Evolutionary conservation across 2,888 invertebrate species (phyloP), one percentile per base, ranked within the genome.

Genomic region (Nowickia ferox): DNA sequence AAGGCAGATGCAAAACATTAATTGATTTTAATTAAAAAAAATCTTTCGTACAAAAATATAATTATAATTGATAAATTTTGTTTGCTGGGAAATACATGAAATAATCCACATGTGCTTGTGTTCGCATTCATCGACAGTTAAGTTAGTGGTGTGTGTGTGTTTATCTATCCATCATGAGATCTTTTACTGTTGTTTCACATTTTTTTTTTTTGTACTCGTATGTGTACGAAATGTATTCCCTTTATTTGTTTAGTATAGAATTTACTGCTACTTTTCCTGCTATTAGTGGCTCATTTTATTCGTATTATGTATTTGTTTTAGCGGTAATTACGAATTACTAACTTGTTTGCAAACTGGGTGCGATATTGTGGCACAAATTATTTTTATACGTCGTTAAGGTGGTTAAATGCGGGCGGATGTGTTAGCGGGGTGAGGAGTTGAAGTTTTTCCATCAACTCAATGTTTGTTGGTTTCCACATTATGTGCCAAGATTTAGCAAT

Each of bases 221-320:
- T 66, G 57, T 15, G 42, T 59, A 66, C 22, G 66, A 51, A 38
- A 44, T 61, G 57, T 38, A 38, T 75, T 81, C 59, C 46, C 17
- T 68, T 75, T 74, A 51, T 75, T 81, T 81, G 68, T 75, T 38
- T 66, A 38, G 59, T 63, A 66, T 59, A 42, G 22, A 77, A 77
- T 77, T 69, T 74, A 57, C 51, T 71, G 59, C 42, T 84, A 46
- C 84, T 77, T 81, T 77, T 80, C 89, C 89, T 76, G 55, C 75
- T 89, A 91, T 91, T 91, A 90, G 90, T 91, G 89, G 89, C 90
- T 90, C 90, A 89, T 91, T 91, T 91, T 90, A 90, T 88, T 89
- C 88, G 89, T 90, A 91, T 90, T 90, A 90, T 88, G 89, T 91
- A 91, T 91, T 91, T 91, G 90, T 90, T 90, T 90, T 90, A 88